Percentiles rank a stretch among this genome's conserved stretches.
These are phyloP conservation scores for Apolygus lucorum DNA, from an alignment of 1,140 invertebrate species.

Conservation along the genomic window DNA sequence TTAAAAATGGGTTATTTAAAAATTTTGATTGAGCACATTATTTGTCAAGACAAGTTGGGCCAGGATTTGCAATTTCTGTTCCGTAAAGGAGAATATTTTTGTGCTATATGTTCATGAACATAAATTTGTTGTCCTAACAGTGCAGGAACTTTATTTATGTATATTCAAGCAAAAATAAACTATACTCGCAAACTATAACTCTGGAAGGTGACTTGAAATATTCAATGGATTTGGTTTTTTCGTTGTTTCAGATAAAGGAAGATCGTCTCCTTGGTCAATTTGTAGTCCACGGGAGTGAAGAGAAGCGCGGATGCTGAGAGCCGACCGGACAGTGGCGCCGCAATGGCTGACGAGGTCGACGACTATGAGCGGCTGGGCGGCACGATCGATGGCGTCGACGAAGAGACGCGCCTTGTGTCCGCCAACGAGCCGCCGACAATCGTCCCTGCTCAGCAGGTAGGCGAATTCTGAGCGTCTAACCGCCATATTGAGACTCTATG, in stretches of 20 bases:
- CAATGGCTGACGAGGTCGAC: conserved; percentile 9
- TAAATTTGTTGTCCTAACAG: too few species aligned
- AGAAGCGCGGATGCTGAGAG: neutral
- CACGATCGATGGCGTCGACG: neutral
- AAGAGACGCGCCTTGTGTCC: neutral
- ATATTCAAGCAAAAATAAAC: too few species aligned
- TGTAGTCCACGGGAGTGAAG: neutral
- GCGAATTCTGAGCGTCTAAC: neutral
- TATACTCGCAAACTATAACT: too few species aligned
- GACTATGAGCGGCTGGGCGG: neutral
- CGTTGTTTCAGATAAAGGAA: neutral
- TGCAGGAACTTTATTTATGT: too few species aligned
- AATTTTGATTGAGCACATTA: too few species aligned
- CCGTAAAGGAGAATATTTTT: too few species aligned
- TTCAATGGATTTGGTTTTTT: too few species aligned
- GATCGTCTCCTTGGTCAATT: neutral
- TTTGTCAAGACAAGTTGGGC: too few species aligned
- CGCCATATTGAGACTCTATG: neutral
- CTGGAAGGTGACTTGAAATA: too few species aligned
- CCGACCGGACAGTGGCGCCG: neutral
- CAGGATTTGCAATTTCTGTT: too few species aligned
- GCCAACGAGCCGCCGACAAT: neutral
- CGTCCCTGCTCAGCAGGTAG: neutral
- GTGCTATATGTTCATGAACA: too few species aligned
- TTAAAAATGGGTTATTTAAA: too few species aligned